Percentiles rank a stretch among this genome's conserved stretches.
Conservation (phyloP, 2,888 invertebrate species). For the Brachynemurus nebulosus region DNA sequence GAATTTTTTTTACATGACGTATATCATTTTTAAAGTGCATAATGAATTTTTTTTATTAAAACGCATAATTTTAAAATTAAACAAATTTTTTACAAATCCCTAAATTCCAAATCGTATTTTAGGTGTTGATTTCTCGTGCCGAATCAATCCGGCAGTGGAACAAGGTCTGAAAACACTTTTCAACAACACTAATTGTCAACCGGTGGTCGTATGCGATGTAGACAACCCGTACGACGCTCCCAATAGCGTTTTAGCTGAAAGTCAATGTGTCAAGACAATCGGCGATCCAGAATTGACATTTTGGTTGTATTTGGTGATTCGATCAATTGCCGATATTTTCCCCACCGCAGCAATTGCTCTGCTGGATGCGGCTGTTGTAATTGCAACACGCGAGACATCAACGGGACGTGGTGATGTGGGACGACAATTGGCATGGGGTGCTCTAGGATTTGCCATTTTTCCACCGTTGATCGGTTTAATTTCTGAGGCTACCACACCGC, state of each 20-base stretch:
- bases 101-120: slow-evolving; percentile 16
- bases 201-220: slow-evolving; percentile 56
- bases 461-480: slow-evolving; percentile 41
- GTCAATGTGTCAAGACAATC: slow-evolving; percentile 44
- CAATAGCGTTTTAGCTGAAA: slow-evolving; percentile 49
- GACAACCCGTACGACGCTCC: slow-evolving; percentile 54
- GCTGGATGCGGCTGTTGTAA: slow-evolving; percentile 62
- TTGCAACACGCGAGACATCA: slow-evolving; percentile 68
- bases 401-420: slow-evolving; percentile 68
- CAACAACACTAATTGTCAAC: slow-evolving; percentile 38
- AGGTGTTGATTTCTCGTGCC: slow-evolving; percentile 42
- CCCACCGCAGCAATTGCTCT: slow-evolving; percentile 57
- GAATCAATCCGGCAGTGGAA: slow-evolving; percentile 40
- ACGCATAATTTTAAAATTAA: too few relatives aligned
- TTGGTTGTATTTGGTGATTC: slow-evolving; percentile 53
- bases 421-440: slow-evolving; percentile 61
- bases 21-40: too few relatives aligned
- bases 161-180: slow-evolving; percentile 25
- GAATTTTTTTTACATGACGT: too few relatives aligned
- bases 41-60: too few relatives aligned
- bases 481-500: slow-evolving; percentile 23
- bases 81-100: too few relatives aligned
- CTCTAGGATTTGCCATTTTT: slow-evolving; percentile 55
- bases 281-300: slow-evolving; percentile 55
- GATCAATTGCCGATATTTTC: slow-evolving; percentile 62